phyloP scores from a whole-genome alignment of 2,113 vertebrate species.

The Rostratula benghalensis region DNA sequence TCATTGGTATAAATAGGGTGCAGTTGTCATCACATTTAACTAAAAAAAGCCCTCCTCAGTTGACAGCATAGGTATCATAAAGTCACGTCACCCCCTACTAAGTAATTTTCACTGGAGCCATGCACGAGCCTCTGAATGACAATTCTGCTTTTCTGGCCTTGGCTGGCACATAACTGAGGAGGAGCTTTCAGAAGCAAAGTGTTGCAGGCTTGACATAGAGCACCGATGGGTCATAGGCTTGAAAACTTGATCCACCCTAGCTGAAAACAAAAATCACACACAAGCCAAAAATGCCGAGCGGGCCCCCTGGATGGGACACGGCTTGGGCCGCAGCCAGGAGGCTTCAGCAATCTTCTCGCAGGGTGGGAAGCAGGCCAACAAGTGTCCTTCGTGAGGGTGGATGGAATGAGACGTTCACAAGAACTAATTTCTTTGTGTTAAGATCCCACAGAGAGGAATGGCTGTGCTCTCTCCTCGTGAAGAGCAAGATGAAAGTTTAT shows the following conservation, averaged over 20 bases:
- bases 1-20: slow-evolving; percentile 73
- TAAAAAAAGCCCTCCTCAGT: slow-evolving; percentile 37
- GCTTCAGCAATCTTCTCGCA: slow-evolving; percentile 70
- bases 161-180: background rate
- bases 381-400: slow-evolving; percentile 40
- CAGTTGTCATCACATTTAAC: slow-evolving; percentile 70
- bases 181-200: slow-evolving; percentile 1
- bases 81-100: slow-evolving; percentile 21
- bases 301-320: slow-evolving; percentile 62
- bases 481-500: background rate
- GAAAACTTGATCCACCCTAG: slow-evolving; percentile 46
- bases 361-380: slow-evolving; percentile 31
- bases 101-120: background rate
- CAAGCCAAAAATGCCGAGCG: slow-evolving; percentile 35
- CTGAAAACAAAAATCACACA: slow-evolving; percentile 47
- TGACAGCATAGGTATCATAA: slow-evolving; percentile 43
- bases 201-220: slow-evolving; percentile 5
- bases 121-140: background rate
- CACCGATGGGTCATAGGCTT: background rate
- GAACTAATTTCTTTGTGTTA: background rate
- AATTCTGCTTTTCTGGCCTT: background rate
- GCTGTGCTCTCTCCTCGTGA: background rate
- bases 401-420: background rate
- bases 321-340: slow-evolving; percentile 73
- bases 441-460: background rate